Percentiles rank a stretch among this genome's conserved stretches.
These are phyloP conservation scores for Gavia stellata DNA, from an alignment of 2,113 vertebrate species.

Conservation along the genomic window DNA sequence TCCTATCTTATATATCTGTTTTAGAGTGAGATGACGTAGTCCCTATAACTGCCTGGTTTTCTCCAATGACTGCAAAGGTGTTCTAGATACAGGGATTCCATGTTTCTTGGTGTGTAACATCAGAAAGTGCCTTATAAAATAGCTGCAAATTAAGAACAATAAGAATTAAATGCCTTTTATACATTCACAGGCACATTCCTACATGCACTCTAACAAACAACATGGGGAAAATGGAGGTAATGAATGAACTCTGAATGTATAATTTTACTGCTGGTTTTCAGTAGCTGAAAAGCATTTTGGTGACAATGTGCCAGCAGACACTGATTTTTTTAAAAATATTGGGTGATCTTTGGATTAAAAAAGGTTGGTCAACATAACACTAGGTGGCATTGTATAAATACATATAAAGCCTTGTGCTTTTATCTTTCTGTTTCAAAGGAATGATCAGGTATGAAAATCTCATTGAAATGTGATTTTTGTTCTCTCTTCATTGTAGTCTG, in stretches of 20 bases:
- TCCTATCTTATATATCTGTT: background rate
- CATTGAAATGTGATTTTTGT: background rate
- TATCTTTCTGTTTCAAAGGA: background rate
- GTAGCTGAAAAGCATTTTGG: background rate
- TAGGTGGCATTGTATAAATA: constrained; percentile 58
- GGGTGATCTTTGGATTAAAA: background rate
- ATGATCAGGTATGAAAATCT: background rate
- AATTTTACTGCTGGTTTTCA: background rate
- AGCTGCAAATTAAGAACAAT: background rate
- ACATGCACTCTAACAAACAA: background rate
- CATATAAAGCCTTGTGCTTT: background rate
- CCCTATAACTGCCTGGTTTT: background rate
- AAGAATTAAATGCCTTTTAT: background rate
- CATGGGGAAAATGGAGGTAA: background rate
- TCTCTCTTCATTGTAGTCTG: background rate
- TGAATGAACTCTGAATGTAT: background rate
- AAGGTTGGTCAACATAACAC: background rate
- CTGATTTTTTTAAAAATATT: background rate
- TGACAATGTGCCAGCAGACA: background rate
- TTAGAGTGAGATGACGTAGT: background rate
- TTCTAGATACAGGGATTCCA: background rate
- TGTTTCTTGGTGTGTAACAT: accelerated
- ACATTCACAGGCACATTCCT: background rate
- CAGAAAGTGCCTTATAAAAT: background rate
- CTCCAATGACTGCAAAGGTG: background rate